These are phyloP conservation scores for Collichthys lucidus DNA, from an alignment of 2,113 vertebrate species.

Conservation along the genomic window DNA sequence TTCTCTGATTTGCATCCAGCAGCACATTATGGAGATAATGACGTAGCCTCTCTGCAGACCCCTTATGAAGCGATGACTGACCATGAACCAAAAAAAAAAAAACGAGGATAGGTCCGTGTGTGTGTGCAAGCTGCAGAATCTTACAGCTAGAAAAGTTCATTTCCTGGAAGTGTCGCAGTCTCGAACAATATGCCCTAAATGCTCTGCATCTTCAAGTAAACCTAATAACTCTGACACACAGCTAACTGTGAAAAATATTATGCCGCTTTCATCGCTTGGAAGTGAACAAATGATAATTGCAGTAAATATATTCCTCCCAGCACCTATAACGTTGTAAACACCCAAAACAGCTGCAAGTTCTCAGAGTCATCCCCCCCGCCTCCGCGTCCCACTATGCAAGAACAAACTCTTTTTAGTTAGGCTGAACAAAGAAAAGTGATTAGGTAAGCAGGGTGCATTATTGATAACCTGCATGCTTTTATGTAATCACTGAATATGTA, in stretches of 20 bases:
- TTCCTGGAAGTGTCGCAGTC: conserved; percentile 66
- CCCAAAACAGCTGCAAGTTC: conserved; percentile 59
- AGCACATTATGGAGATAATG: not conserved
- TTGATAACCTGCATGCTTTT: conserved; percentile 19
- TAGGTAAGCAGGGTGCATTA: conserved; percentile 2
- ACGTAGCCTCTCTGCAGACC: conserved; percentile 28
- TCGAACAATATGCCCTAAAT: conserved; percentile 72
- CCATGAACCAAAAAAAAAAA: conserved; percentile 31
- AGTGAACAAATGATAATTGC: conserved; percentile 74
- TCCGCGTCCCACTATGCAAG: not conserved
- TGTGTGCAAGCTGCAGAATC: conserved; percentile 50
- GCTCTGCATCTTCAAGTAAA: conserved; percentile 66
- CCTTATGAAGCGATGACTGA: conserved; percentile 49
- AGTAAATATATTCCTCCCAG: conserved; percentile 64
- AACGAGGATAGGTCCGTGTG: conserved; percentile 25
- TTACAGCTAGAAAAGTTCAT: conserved; percentile 63
- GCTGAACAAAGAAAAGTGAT: too few relatives aligned
- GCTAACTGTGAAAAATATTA: conserved; percentile 69
- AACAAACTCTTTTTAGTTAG: conserved; percentile 2
- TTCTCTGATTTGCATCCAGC: conserved; percentile 25
- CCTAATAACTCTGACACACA: conserved; percentile 67
- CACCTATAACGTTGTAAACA: conserved; percentile 59
- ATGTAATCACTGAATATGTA: not conserved
- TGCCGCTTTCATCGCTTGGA: conserved; percentile 56
- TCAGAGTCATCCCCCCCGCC: conserved; percentile 11